Conservation (phyloP, 2,797 vertebrate genomes). For the Falco biarmicus region DNA sequence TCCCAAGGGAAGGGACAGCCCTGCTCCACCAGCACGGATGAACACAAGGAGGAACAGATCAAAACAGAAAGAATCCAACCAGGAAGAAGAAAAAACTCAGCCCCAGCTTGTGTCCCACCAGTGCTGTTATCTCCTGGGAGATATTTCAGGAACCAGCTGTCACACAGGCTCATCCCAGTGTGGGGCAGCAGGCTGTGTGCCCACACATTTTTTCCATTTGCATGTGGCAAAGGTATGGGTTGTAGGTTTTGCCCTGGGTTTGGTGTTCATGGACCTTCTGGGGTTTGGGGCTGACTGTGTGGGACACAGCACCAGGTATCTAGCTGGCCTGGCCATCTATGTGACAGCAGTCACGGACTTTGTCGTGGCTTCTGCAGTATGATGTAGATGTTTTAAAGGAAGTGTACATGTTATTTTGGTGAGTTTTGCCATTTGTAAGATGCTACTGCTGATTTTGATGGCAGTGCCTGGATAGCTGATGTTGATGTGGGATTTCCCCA, state of each 20-base stretch:
- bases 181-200: background rate
- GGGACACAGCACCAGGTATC: background rate
- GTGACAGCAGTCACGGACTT: background rate
- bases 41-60: background rate
- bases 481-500: background rate
- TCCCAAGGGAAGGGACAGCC: background rate
- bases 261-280: background rate
- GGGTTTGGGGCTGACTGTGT: background rate
- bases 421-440: background rate
- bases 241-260: background rate
- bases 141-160: rapidly evolving
- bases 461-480: background rate
- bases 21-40: background rate
- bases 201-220: rapidly evolving
- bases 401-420: background rate
- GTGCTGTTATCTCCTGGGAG: background rate
- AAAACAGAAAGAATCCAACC: background rate
- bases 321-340: background rate
- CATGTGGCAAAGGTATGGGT: background rate
- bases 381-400: background rate
- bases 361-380: background rate
- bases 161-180: rapidly evolving
- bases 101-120: background rate
- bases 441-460: background rate
- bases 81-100: background rate